These are phyloP conservation scores for Valencia hispanica DNA, from an alignment of 2,797 vertebrate species.

Conservation along the genomic window DNA sequence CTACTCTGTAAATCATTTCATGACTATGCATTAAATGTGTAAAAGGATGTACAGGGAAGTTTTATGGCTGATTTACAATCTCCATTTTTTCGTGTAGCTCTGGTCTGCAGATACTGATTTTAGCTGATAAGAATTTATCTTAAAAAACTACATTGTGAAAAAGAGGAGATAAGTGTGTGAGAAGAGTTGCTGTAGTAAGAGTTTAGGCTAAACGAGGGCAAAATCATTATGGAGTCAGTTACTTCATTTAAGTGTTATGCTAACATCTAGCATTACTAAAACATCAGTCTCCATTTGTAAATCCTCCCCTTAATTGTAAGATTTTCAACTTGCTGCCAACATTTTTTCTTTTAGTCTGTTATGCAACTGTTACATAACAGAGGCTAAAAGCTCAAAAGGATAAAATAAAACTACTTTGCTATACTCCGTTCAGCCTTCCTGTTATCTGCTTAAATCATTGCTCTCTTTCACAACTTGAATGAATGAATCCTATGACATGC, in stretches of 20 bases:
- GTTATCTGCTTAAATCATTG: too few relatives aligned
- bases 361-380: too few relatives aligned
- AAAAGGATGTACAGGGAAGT: not conserved
- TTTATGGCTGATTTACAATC: not conserved
- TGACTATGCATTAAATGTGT: not conserved
- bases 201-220: not conserved
- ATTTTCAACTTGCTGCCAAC: too few relatives aligned
- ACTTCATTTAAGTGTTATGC: not conserved
- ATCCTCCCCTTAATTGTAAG: not conserved
- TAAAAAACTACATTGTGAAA: not conserved
- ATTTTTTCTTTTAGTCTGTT: too few relatives aligned
- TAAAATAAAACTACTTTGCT: too few relatives aligned
- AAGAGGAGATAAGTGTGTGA: not conserved
- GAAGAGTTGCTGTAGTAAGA: not conserved
- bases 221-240: not conserved
- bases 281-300: not conserved
- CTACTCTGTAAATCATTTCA: not conserved
- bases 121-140: not conserved
- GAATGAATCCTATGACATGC: too few relatives aligned
- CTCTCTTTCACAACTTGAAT: too few relatives aligned
- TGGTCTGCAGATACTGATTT: not conserved
- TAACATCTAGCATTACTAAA: not conserved
- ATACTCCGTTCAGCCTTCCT: too few relatives aligned
- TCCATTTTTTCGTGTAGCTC: not conserved
- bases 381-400: too few relatives aligned